A percentile compares a stretch with the other conserved stretches of the same genome.
These are phyloP conservation scores for Chiloscyllium plagiosum DNA, from an alignment of 2,113 vertebrate genomes.

Conservation along the genomic window DNA sequence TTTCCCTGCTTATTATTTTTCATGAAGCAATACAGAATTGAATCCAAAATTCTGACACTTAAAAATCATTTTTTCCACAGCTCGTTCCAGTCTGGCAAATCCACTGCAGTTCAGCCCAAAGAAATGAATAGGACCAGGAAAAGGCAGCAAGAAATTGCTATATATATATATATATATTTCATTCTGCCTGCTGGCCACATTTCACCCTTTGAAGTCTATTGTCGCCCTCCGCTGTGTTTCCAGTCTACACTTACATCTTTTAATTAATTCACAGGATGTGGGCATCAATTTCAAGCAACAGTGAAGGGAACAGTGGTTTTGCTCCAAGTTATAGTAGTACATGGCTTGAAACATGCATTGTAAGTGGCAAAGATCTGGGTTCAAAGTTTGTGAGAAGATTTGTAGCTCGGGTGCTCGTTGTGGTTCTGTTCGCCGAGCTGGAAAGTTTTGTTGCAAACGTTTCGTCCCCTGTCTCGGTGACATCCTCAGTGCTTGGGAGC, in stretches of 20 bases:
- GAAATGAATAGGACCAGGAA: neutral
- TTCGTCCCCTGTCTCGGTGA: too few species aligned
- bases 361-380: too few species aligned
- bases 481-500: too few species aligned
- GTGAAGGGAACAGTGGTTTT: neutral
- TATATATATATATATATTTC: too few species aligned
- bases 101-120: neutral
- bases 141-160: constrained; percentile 8
- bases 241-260: neutral
- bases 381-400: too few species aligned
- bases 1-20: neutral
- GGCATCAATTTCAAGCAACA: neutral
- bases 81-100: constrained; percentile 17
- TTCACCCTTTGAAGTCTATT: neutral
- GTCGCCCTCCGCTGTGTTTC: neutral
- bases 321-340: neutral
- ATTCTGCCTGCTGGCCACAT: neutral
- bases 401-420: too few species aligned
- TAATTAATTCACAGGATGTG: neutral
- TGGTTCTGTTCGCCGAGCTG: too few species aligned
- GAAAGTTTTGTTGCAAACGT: too few species aligned
- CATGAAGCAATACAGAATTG: neutral
- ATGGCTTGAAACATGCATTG: neutral
- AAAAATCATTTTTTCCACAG: constrained; percentile 14
- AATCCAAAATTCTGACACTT: constrained; percentile 16